Evolutionary conservation across 2,888 invertebrate genomes (phyloP), one percentile per base, ranked within the genome.

Genomic region (Pelosia muscerda): DNA sequence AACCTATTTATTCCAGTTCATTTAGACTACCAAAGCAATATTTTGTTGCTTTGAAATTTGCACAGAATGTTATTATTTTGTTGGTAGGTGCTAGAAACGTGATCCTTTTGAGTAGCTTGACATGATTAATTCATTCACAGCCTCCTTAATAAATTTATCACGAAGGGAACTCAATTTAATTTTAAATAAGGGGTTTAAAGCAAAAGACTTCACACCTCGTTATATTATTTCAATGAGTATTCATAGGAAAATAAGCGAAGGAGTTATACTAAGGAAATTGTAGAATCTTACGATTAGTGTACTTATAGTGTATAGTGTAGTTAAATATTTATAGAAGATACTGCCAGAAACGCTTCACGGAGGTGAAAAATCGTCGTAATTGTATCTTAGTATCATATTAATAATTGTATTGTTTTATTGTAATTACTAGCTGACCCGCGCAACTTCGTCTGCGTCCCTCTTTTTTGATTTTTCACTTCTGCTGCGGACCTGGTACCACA

Each of bases 101-200:
- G 72, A 78, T 62, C 70, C 69, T 28, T 66, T 73, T 67, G 69
- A 71, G 67, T 71, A 72, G 61, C 68, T 69, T 66, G 70, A 72
- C 69, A 75, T 74, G 72, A 82, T 82, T 79, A 78, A 79, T 77
- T 81, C 76, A 76, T 78, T 77, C 68, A 28, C 61, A 58, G 66
- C 68, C 68, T 74, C 71, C 60, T 74, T 76, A 69, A 78, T 74
- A 74, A 75, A 73, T 76, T 72, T 66, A 75, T 79, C 76, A 73
- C 74, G 77, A 75, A 80, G 73, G 66, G 67, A 66, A 72, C 69
- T 72, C 75, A 69, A 70, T 78, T 82, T 76, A 72, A 81, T 80
- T 78, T 74, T 76, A 83, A 82, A 74, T 75, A 80, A 71, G 62
- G 28, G 42, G 61, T 61, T 68, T 64, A 69, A 74, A 71, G 66